Percentiles rank a stretch among this genome's conserved stretches.
These are phyloP conservation scores for Salvelinus alpinus DNA, from an alignment of 2,113 vertebrate species.

Conservation along the genomic window DNA sequence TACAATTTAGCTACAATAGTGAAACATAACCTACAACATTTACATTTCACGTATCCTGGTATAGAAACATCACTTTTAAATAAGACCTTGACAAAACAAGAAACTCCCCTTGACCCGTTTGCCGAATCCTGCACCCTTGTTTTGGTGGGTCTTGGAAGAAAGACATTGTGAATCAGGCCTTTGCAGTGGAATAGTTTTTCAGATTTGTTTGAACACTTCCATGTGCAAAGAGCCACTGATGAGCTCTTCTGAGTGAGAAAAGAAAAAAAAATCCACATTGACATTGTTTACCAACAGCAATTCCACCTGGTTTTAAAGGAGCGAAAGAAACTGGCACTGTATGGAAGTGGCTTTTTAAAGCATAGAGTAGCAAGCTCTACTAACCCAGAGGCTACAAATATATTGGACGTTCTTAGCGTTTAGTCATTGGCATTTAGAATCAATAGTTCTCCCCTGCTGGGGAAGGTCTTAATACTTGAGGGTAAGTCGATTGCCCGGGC, in stretches of 20 bases:
- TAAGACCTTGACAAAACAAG: conserved; percentile 71
- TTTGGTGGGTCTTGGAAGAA: conserved; percentile 8
- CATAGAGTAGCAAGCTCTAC: too few relatives aligned
- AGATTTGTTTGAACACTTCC: not conserved
- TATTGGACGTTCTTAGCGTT: conserved; percentile 25
- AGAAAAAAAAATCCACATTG: not conserved
- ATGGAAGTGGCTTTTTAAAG: conserved; percentile 40
- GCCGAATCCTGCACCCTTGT: conserved; percentile 17
- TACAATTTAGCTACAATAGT: conserved; percentile 88
- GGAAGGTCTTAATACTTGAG: conserved; percentile 51
- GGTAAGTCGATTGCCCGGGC: not conserved
- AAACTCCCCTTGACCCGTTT: conserved; percentile 43
- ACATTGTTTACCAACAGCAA: not conserved
- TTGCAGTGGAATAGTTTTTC: conserved; percentile 6
- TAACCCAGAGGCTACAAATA: conserved; percentile 35
- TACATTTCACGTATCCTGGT: conserved; percentile 84
- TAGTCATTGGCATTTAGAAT: conserved; percentile 49
- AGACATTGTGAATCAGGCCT: conserved; percentile 7
- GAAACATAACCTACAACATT: conserved; percentile 87
- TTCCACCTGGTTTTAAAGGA: not conserved
- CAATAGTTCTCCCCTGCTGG: conserved; percentile 44
- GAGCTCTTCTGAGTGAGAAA: not conserved
- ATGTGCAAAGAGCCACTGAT: not conserved
- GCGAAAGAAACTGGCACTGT: conserved; percentile 65
- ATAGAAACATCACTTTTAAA: conserved; percentile 81